These are phyloP conservation scores for Syngnathus acus DNA, from an alignment of 2,797 vertebrate genomes.

Conservation along the genomic window DNA sequence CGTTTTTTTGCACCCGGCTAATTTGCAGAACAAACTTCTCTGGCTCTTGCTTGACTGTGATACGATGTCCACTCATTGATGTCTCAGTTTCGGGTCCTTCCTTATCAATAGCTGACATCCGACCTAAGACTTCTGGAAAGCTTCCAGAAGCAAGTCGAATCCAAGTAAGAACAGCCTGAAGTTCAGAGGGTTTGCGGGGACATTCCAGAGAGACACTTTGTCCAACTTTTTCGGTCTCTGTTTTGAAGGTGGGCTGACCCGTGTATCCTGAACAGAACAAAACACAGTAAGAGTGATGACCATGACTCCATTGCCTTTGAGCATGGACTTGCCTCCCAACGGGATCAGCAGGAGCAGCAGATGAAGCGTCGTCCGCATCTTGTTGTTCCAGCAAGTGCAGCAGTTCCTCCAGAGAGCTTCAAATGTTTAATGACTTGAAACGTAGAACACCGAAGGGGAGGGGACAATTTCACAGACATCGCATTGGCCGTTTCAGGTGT, in stretches of 20 bases:
- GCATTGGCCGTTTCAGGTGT: slow-evolving; percentile 9
- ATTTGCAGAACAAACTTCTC: slow-evolving; percentile 22
- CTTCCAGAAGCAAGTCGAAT: background rate
- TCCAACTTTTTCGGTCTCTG: background rate
- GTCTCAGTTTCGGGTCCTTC: too few species aligned
- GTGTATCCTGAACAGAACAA: background rate
- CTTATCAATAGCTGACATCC: background rate
- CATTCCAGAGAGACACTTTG: background rate
- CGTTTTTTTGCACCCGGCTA: slow-evolving; percentile 6
- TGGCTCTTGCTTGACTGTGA: background rate
- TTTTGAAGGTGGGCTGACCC: background rate
- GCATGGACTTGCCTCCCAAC: background rate
- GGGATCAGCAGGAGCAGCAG: background rate
- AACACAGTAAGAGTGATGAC: background rate
- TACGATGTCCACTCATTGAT: rapidly evolving
- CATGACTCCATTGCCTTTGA: background rate
- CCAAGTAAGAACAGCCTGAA: background rate
- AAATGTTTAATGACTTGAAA: background rate
- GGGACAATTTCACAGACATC: background rate
- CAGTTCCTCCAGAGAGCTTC: background rate
- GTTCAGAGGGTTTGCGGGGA: rapidly evolving
- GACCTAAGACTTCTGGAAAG: background rate
- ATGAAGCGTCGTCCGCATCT: background rate
- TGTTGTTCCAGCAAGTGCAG: background rate
- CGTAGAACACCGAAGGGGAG: slow-evolving; percentile 3